Base-by-base conservation (phyloP, 2,888 invertebrate species). In the Watsonalla binaria region DNA sequence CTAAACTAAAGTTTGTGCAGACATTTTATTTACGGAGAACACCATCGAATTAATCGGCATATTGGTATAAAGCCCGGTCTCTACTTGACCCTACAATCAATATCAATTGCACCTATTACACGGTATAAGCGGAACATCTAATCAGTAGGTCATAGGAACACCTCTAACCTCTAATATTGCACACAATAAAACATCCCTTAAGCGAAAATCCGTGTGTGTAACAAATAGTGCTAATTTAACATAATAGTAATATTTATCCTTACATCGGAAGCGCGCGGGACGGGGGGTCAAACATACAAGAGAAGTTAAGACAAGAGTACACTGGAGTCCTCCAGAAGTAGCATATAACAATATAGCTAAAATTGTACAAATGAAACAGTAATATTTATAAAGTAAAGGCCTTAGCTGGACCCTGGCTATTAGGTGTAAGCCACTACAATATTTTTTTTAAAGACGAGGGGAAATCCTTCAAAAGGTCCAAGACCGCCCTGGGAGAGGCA, bases 161-260 rank as follows among this genome's bases (percentile, higher is more conserved):
- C 49, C 39, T 49, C 15, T 15, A 8, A 49, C 49, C 49, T 49
- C 15, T 49, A 15, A 14, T 39, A 37, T 7, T 37, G 15, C 37
- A 15, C 8, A 49, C 62, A 60, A 68, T 67, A 67, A 59, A 54
- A 53, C 52, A 52, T 15, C 13, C 53, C 46, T 56, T 54, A 35
- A 46, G 63, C 55, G 46, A 46, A 48, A 54, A 53, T 57, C 55
- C 61, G 57, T 51, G 57, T 42, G 57, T 54, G 73, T 76, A 74
- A 76, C 78, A 77, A 78, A 80, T 80, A 75, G 73, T 73, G 71
- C 71, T 78, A 79, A 80, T 80, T 78, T 69, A 61, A 61, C 69
- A 62, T 74, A 72, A 78, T 80, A 63, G 69, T 70, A 62, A 71
- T 78, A 74, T 76, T 76, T 76, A 74, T 74, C 62, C 62, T 56